phyloP scores from a whole-genome alignment of 2,797 vertebrate genomes.

The Urocyon cinereoargenteus region DNA sequence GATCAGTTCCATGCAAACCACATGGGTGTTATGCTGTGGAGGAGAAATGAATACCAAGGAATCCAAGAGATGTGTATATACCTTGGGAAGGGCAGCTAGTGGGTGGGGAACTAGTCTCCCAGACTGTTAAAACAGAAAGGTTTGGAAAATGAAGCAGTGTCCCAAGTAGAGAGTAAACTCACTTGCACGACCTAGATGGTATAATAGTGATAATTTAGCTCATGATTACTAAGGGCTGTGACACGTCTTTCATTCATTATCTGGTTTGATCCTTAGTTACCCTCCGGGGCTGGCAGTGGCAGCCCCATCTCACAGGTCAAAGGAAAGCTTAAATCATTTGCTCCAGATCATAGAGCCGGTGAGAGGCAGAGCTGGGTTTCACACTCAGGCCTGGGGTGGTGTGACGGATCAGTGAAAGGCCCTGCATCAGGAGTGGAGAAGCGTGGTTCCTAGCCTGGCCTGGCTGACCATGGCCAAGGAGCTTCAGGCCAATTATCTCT shows the following conservation, averaged over 20 bases:
- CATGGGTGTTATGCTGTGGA: background rate
- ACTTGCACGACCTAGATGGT: background rate
- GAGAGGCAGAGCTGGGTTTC: background rate
- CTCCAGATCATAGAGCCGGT: background rate
- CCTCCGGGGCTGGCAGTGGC: background rate
- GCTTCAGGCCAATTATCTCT: background rate
- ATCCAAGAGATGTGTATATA: background rate
- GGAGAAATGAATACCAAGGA: background rate
- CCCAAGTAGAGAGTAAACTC: background rate
- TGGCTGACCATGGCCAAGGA: background rate
- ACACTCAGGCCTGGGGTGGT: background rate
- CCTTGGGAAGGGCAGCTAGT: background rate
- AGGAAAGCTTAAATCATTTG: background rate
- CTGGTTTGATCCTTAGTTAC: background rate
- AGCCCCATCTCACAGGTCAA: conserved; percentile 12
- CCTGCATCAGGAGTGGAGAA: background rate
- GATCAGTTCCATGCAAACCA: background rate
- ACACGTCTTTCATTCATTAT: background rate
- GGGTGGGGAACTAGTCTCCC: background rate
- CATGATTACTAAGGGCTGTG: background rate
- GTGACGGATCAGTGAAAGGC: background rate
- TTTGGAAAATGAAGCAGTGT: background rate
- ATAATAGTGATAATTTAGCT: background rate
- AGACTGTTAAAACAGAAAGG: background rate
- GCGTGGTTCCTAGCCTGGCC: background rate